Conservation (phyloP, 2,113 vertebrate genomes). For the Willisornis vidua region DNA sequence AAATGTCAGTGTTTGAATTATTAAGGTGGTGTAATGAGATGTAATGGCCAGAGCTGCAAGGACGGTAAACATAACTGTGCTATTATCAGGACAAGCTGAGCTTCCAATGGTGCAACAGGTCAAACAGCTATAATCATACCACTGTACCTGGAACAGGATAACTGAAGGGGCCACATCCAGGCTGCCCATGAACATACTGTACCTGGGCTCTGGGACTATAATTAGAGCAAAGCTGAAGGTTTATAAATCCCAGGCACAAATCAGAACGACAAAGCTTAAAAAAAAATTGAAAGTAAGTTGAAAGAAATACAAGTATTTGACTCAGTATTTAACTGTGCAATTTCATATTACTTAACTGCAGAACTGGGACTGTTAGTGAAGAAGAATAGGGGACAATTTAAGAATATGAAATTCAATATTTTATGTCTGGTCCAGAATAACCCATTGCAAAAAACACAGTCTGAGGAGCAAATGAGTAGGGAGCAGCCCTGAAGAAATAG, state of each 20-base stretch:
- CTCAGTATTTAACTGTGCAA: background rate
- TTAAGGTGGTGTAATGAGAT: constrained; percentile 40
- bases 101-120: constrained; percentile 47
- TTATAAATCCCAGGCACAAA: constrained; percentile 13
- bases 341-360: background rate
- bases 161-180: background rate
- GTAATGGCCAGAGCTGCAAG: constrained; percentile 58
- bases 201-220: constrained; percentile 9
- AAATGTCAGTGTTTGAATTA: constrained; percentile 49
- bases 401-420: background rate
- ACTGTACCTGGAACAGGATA: background rate
- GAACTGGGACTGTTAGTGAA: background rate
- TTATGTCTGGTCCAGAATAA: constrained; percentile 3
- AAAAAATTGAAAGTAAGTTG: background rate
- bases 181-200: constrained; percentile 16
- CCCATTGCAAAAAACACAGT: background rate
- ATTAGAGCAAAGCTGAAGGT: constrained; percentile 20
- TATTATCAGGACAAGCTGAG: constrained; percentile 44
- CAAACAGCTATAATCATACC: constrained; percentile 23
- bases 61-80: constrained; percentile 61
- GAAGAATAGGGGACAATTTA: background rate
- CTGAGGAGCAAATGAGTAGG: background rate
- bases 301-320: background rate
- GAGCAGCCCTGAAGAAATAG: background rate
- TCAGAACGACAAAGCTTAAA: background rate